phyloP scores from a whole-genome alignment of 2,113 vertebrate species.

The Saimiri boliviensis region DNA sequence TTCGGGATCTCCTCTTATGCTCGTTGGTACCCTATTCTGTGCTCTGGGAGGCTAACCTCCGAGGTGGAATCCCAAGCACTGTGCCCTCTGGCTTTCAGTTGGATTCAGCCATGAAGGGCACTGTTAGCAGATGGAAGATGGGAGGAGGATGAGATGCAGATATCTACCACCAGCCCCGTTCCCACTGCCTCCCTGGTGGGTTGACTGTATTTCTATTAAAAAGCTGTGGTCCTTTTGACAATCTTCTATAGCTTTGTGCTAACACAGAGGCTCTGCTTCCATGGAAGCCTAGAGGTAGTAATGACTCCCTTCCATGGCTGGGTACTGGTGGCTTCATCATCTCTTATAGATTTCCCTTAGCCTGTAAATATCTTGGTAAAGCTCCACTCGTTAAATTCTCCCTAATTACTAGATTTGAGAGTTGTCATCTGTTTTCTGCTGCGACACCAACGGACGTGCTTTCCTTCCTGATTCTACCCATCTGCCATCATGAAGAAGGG shows the following conservation, averaged over 20 bases:
- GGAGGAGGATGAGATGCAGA: neutral
- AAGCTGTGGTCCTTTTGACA: neutral
- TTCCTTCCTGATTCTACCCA: neutral
- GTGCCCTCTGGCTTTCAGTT: neutral
- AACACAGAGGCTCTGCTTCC: neutral
- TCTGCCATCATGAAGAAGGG: neutral
- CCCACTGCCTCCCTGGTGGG: neutral
- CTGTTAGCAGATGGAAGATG: neutral
- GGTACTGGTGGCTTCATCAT: neutral
- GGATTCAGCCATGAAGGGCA: neutral
- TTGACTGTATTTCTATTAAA: neutral
- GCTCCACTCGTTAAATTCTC: neutral
- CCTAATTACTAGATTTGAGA: neutral
- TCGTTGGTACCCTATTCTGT: neutral
- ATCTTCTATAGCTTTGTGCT: neutral
- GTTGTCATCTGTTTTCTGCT: neutral
- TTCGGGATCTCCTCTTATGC: neutral
- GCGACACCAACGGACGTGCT: neutral
- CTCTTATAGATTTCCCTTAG: neutral
- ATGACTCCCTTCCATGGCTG: neutral
- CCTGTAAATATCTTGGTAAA: neutral
- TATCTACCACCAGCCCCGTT: neutral
- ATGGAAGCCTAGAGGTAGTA: neutral
- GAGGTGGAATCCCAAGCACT: too few relatives aligned
- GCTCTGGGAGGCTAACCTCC: neutral